Evolutionary conservation across 2,888 invertebrate genomes (phyloP), one percentile per base, ranked within the genome.

Genomic region (Drosophila paramelanica): DNA sequence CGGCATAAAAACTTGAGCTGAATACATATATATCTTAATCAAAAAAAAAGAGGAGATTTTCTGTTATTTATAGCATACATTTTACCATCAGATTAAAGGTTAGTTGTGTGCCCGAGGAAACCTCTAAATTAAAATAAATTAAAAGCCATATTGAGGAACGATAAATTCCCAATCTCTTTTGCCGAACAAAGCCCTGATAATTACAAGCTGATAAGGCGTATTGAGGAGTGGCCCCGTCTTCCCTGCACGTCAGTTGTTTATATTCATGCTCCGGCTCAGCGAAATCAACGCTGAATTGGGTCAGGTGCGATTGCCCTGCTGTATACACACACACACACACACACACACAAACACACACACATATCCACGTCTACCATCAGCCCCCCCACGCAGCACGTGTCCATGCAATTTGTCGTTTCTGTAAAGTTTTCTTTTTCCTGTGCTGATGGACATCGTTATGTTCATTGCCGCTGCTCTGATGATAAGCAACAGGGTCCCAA

Each of bases 401-500:
- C 33, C 53, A 2, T 43, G 57, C 42, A 65, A 61, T 69, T 76
- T 74, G 75, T 69, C 55, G 57, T 65, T 52, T 52, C 47, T 65
- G 69, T 58, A 69, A 79, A 76, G 60, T 65, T 62, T 61, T 42
- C 62, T 43, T 49, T 43, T 27, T 50, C 45, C 49, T 51, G 41
- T 49, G 42, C 57, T 79, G 80, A 73, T 77, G 84, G 78, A 80
- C 87, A 77, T 86, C 81, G 83, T 83, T 80, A 76, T 52, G 50
- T 67, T 67, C 57, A 75, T 66, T 58, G 59, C 58, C 49, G 55
- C 41, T 45, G 46, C 45, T 38, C 53, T 11, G 55, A 41, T 36
- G 65, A 78, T 61, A 66, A 76, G 61, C 66, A 66, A 57, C 36
- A 58, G 31, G 61, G 39, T 47, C 57, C 66, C 60, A 68, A 87